Percentiles rank a stretch among this genome's conserved stretches.
Conservation (phyloP, 1,140 invertebrate species). For the Platyura marginata region DNA sequence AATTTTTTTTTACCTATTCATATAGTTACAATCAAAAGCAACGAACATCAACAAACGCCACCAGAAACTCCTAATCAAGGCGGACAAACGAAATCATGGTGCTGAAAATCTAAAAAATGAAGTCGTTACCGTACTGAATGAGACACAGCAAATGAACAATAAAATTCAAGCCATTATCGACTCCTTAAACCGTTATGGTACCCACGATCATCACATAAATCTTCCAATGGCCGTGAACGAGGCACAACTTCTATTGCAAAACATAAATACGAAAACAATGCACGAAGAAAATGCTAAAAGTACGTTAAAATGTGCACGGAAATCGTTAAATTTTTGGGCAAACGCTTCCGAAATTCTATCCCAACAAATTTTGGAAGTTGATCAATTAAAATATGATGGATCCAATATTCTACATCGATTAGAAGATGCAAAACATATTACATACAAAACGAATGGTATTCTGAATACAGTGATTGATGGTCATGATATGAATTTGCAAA, state of each 20-base stretch:
- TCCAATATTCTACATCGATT: conserved; percentile 17
- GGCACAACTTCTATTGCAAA: conserved; percentile 16
- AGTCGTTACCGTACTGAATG: background rate
- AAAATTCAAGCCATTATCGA: conserved; percentile 12
- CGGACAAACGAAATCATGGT: conserved; percentile 9
- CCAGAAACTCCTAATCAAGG: conserved; percentile 13
- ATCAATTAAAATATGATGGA: conserved; percentile 17
- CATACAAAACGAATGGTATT: conserved; percentile 23
- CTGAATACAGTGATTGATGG: conserved; percentile 24
- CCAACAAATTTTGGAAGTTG: conserved; percentile 20
- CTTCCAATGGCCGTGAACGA: conserved; percentile 17
- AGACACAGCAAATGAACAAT: background rate
- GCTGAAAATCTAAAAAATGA: background rate
- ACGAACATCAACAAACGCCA: conserved; percentile 11
- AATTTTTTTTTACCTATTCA: too few relatives aligned
- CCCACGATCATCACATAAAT: conserved; percentile 15
- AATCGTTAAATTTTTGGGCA: conserved; percentile 14
- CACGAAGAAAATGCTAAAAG: conserved; percentile 12
- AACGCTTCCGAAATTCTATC: conserved; percentile 18
- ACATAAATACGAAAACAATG: conserved; percentile 14
- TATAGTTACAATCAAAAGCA: conserved; percentile 2
- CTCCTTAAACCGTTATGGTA: conserved; percentile 14
- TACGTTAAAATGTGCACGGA: conserved; percentile 15
- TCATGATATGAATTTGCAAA: conserved; percentile 20
- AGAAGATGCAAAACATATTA: conserved; percentile 14